Evolutionary conservation across 2,113 vertebrate species (phyloP), one percentile per base, ranked within the genome.

Genomic region (Vanacampus margaritifer): DNA sequence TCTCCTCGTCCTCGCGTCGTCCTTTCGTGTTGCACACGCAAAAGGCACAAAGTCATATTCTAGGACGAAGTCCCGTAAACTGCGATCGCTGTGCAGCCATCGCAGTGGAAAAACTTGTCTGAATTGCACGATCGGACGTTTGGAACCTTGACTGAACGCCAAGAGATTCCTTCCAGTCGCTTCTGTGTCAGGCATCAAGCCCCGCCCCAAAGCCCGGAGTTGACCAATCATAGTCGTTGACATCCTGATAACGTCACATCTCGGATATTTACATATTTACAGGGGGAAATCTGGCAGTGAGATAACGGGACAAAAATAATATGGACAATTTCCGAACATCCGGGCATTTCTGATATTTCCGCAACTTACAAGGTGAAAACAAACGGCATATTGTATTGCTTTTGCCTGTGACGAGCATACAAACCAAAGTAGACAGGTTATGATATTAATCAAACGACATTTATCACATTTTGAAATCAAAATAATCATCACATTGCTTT

Each of bases 121-220:
- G 60, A 63, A 26, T 26, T 24, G 3, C 3, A 21, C 57, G 17
- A 21, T 7, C 3, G 0, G 10, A 50, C 43, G 17, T 13, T 3
- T 16, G 17, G 37, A 35, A 36, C 59, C 3, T 1, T 14, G 51
- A 51, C 48, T 16, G 11, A 50, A 13, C 1, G 56, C 2, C 10
- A 54, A 24, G 53, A 69, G 1, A 32, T 48, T 72, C 78, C 84
- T 84, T 58, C 87, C 75, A 82, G 88, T 50, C 32, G 84, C 23
- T 84, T 86, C 82, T 81, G 64, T 43, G 73, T 78, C 26, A 17
- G 62, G 43, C 19, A 23, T 23, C 7, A 51, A 35, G 46, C 46
- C 28, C 64, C 64, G 64, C 64, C 64, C 64, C 35, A 11, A 65
- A 17, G 13, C 28, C 8, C 72, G 74, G 79, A 71, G 71, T 69